Evolutionary conservation across 2,797 vertebrate species (phyloP), one percentile per base, ranked within the genome.

Genomic region (Halcyon chelicuti): DNA sequence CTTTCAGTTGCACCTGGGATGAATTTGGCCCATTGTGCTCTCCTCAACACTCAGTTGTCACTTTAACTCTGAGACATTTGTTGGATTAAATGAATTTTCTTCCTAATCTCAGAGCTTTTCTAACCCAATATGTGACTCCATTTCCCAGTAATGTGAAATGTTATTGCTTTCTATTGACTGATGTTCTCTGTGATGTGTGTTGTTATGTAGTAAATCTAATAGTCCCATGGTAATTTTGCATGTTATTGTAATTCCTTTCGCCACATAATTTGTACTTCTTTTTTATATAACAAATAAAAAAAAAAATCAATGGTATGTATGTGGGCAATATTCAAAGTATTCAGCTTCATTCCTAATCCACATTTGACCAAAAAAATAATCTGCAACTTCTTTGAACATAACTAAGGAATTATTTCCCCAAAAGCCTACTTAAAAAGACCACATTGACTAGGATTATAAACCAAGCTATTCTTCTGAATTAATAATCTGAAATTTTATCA

Each of bases 1-100:
- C 47, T 35, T 18, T 26, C 61, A 67, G 42, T 82, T 49, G 86
- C 35, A 77, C 28, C 17, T 80, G 14, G 21, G 14, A 84, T 77
- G 35, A 94, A 91, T 90, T 79, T 95, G 35, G 18, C 37, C 58
- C 57, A 83, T 71, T 71, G 39, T 62, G 9, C 65, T 90, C 68
- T 77, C 11, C 88, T 91, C 73, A 96, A 74, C 47, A 95, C 63
- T 96, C 86, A 95, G 22, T 94, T 96, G 93, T 74, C 75, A 93
- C 92, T 96, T 93, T 74, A 96, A 87, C 9, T 96, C 74, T 81
- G 90, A 95, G 63, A 55, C 78, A 95, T 79, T 93, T 96, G 26
- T 88, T 82, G 18, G 35, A 91, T 93, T 87, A 70, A 76, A 88
- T 86, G 28, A 93, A 67, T 90, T 95, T n/a, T 95, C 94, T 95